Evolutionary conservation across 2,888 invertebrate species (phyloP), one percentile per base, ranked within the genome.

Genomic region (Idaea aversata): DNA sequence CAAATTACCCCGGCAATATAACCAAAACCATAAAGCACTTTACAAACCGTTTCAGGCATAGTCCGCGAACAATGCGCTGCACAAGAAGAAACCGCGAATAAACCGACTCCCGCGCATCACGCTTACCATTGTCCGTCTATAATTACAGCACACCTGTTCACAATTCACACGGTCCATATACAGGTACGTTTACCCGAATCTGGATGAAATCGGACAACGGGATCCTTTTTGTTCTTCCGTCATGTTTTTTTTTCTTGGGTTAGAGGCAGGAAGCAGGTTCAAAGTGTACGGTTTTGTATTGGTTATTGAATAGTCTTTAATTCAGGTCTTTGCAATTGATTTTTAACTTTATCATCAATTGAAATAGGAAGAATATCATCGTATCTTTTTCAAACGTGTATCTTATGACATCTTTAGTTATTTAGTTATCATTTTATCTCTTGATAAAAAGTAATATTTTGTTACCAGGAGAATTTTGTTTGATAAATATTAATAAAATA

Each of bases 121-220:
- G 84, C 84, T 82, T 78, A 80, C 59, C 72, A 85, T 89, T 89
- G 89, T 89, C 87, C 87, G 81, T 81, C 84, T 83, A 85, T 90
- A 90, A 90, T 91, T 91, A 90, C 84, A 85, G 85, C 80, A 83
- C 92, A 91, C 92, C 92, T 93, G 92, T 93, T 90, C 85, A 76
- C 82, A 87, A 88, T 92, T 93, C 93, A 92, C 93, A 93, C 93
- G 91, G 80, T 85, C 84, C 70, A 72, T 13, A 78, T 81, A 84
- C 91, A 91, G 91, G 90, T 90, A 89, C 82, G 77, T 76, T 77
- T 78, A 79, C 75, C 80, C 81, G 76, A 77, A 73, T 82, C 74
- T 78, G 76, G 77, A 83, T 82, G 78, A 16, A 59, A 58, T 82
- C 80, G 85, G 85, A 86, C 88, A 84, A 78, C 80, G 75, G 77